A percentile compares a stretch with the other conserved stretches of the same genome.
phyloP scores from a whole-genome alignment of 2,797 vertebrate genomes.

The Australoheros facetus region DNA sequence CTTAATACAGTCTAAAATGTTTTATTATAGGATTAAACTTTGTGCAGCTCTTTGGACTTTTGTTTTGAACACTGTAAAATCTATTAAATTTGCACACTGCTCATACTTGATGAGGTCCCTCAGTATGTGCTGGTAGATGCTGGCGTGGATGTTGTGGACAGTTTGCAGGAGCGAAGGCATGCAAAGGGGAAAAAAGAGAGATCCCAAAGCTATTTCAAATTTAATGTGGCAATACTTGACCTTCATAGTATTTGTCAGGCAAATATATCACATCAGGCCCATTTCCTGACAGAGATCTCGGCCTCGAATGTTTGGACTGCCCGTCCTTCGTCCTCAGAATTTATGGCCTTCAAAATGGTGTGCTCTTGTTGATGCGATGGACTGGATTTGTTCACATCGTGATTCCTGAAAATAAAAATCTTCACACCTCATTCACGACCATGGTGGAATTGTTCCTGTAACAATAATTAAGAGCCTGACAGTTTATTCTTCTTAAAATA shows the following conservation, averaged over 20 bases:
- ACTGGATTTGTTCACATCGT: background rate
- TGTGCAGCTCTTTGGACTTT: background rate
- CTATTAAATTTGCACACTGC: background rate
- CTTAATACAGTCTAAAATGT: background rate
- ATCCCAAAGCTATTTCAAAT: background rate
- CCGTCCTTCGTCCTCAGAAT: background rate
- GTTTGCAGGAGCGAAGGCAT: background rate
- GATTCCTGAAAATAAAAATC: background rate
- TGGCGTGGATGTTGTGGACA: background rate
- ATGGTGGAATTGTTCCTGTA: background rate
- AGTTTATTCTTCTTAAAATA: background rate
- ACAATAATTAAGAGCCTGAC: background rate
- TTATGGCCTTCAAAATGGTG: background rate
- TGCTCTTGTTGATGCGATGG: background rate
- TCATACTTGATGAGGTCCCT: background rate
- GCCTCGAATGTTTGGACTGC: background rate
- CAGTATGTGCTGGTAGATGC: background rate
- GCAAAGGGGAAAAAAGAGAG: rapidly evolving
- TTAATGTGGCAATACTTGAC: too few relatives aligned
- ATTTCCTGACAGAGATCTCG: background rate
- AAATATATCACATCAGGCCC: background rate
- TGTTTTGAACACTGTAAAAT: background rate
- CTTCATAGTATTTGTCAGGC: too few relatives aligned
- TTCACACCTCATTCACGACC: rapidly evolving
- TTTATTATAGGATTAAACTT: background rate